Evolutionary conservation across 2,888 invertebrate species (phyloP), one percentile per base, ranked within the genome.

Genomic region (Sarcophaga subvicina): DNA sequence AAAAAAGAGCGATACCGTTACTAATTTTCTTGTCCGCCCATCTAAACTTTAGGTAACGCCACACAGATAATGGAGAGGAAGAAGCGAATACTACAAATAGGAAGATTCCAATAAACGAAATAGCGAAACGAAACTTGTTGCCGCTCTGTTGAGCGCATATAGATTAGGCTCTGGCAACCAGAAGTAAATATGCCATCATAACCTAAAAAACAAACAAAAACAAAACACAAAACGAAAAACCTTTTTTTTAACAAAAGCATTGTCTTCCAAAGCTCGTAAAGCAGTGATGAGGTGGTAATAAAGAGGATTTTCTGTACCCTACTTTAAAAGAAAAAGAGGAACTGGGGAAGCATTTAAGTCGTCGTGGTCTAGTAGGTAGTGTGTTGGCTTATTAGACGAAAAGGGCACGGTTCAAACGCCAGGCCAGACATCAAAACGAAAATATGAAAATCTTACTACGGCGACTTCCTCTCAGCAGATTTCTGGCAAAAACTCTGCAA

Each of bases 131-230:
- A 83, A 85, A 82, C 80, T 70, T 86, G 84, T 88, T 88, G 60
- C 37, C 86, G 86, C 88, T 88, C 88, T 81, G 63, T 47, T 88
- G 88, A 82, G 73, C 75, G 83, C 85, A 86, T 75, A 82, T 76
- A 71, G 71, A 82, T 82, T 60, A 66, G 27, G 6, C 22, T 37
- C 37, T 27, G n/a, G 47, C 45, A 47, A 20, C n/a, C 14, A 59
- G n/a, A 20, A 69, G 14, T 60, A 20, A 54, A 80, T 45, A 47
- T 64, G 25, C 67, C 67, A 45, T 64, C 6, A 64, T 8, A 12
- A 27, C 47, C n/a, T 11, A 37, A 64, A 47, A 11, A 11, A 22
- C 20, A 25, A 45, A 22, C 22, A 62, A n/a, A 8, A 62, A 62
- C 4, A 3, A 14, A 14, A 54, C 2, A 54, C 14, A 54, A 1